These are phyloP conservation scores for Pipra filicauda DNA, from an alignment of 2,113 vertebrate genomes.

Conservation along the genomic window DNA sequence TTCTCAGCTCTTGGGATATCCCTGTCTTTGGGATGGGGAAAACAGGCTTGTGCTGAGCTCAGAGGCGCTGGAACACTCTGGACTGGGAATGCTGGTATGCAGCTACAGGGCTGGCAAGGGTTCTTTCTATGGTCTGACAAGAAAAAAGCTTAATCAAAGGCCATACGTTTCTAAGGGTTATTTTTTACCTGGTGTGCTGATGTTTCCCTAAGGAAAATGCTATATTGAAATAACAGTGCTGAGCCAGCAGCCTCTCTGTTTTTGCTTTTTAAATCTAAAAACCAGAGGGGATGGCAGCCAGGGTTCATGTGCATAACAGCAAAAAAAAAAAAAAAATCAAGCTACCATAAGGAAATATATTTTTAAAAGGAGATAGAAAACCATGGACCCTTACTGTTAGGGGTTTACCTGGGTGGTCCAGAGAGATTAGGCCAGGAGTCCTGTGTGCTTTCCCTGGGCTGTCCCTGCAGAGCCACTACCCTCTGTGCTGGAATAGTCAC, in stretches of 20 bases:
- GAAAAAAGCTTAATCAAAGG: neutral
- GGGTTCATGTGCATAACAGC: rapidly evolving
- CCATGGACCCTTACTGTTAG: neutral
- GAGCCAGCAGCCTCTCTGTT: neutral
- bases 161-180: neutral
- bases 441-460: neutral
- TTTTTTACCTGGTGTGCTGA: neutral
- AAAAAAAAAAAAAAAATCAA: neutral
- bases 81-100: neutral
- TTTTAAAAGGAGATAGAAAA: neutral
- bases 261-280: neutral
- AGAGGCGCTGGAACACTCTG: neutral
- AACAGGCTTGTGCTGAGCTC: neutral
- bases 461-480: neutral
- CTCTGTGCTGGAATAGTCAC: neutral
- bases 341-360: neutral
- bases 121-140: neutral
- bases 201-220: neutral
- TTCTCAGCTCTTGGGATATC: neutral
- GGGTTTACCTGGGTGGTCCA: neutral
- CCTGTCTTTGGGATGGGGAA: neutral
- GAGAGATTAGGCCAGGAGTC: neutral
- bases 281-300: neutral
- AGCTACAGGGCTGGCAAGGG: neutral
- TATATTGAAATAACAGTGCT: neutral